Base-by-base conservation (phyloP, 2,113 vertebrate species). In the Ploceus nigricollis region DNA sequence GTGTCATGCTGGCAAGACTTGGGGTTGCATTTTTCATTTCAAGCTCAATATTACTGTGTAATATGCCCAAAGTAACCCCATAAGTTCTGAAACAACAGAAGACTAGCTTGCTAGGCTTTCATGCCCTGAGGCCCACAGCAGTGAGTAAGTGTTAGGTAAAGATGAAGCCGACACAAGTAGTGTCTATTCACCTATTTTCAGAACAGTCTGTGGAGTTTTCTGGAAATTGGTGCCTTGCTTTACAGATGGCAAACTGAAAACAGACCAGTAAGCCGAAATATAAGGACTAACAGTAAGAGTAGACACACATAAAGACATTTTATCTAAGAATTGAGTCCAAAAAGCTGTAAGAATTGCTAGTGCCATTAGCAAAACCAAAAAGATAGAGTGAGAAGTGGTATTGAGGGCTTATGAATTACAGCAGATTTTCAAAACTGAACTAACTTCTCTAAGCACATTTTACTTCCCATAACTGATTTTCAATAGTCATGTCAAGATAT, bases 131-230 rank as follows among this genome's bases (percentile, higher is more conserved):
- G 30, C 19, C 56, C 40, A 90, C 28, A 76, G 35, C 9, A 58
- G 30, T 54, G 28, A 40, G 13, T 37, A 79, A 81, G 15, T 6
- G 10, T 28, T 19, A 80, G 15, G 30, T 51, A 45, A 89, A 79
- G n/a, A 33, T 9, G 15, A 50, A 61, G 17, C 21, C 4, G 1
- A 45, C 3, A 33, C 3, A 64, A 13, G 4, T 4, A 31, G 30
- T 50, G 40, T 58, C 39, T 89, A 20, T 35, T 88, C 40, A 80
- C 10, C 13, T 40, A 6, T 76, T 90, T 79, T 72, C 44, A 71
- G 37, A 79, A 45, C 1, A 60, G 5, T 31, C 22, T 31, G 8
- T 24, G 39, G 30, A 82, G 63, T 82, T 50, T 39, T 11, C 11
- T 60, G 63, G 47, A 82, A 93, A 58, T 5, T 39, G 25, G 3